Evolutionary conservation across 2,888 invertebrate genomes (phyloP).

Genomic region (Phortica magna): DNA sequence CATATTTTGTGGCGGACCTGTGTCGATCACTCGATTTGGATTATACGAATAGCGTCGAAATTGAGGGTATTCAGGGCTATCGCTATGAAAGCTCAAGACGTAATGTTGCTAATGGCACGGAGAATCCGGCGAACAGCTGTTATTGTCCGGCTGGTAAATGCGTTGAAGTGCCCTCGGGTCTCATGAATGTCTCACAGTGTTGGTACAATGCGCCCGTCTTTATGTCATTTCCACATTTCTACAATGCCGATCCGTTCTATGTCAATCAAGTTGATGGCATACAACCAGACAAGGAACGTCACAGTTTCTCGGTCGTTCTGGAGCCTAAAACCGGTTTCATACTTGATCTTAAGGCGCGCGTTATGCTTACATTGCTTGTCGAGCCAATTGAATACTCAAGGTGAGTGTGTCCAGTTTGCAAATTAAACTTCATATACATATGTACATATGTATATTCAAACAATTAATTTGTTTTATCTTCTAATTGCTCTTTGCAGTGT

Average conservation of each 20-base stretch:
- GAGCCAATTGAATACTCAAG: constrained; percentile 81
- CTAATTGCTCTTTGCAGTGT: constrained; percentile 47
- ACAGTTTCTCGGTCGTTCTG: constrained; percentile 85
- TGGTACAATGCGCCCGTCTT: constrained; percentile 89
- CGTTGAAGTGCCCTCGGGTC: constrained; percentile 83
- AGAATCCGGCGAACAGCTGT: constrained; percentile 82
- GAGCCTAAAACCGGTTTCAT: constrained; percentile 88
- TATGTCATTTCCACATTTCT: constrained; percentile 90
- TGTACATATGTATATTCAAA: not conserved
- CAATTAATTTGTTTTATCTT: not conserved
- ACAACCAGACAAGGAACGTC: constrained; percentile 83
- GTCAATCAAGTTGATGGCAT: constrained; percentile 83
- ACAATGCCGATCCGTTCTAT: constrained; percentile 85
- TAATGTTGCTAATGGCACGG: constrained; percentile 84
- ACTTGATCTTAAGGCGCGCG: constrained; percentile 84
- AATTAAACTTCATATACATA: not conserved
- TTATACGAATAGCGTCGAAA: constrained; percentile 80
- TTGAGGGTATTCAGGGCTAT: constrained; percentile 82
- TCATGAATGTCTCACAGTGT: constrained; percentile 86
- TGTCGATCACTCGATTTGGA: constrained; percentile 84
- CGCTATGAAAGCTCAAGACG: constrained; percentile 82
- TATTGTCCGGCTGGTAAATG: constrained; percentile 82
- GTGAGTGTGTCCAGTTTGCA: constrained; percentile 79
- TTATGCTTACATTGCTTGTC: constrained; percentile 87
- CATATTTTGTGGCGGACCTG: constrained; percentile 86